Evolutionary conservation across 2,888 invertebrate genomes (phyloP), one percentile per base, ranked within the genome.

Genomic region (Ramazzottius varieornatus): DNA sequence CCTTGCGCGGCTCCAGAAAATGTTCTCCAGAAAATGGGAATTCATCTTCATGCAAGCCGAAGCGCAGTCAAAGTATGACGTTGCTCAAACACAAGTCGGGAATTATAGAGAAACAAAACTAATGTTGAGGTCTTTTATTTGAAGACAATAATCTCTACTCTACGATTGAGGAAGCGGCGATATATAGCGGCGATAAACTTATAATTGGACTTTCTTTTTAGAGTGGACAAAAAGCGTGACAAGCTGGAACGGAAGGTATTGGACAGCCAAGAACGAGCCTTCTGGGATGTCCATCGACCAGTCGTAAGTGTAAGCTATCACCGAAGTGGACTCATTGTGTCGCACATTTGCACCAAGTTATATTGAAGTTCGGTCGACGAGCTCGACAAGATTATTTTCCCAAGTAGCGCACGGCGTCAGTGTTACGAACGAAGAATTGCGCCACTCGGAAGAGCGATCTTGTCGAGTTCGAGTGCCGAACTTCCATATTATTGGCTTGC

Each of bases 1-100:
- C 72, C 79, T 98, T 68, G 94, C 96, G 1, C 81, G 92, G 65
- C 80, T 98, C 64, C 98, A 99, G 80, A 96, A 96, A 79, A 93
- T 96, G 89, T 96, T 98, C 78, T 91, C 91, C 24, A 80, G 96
- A 66, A 96, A 98, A 76, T 98, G 98, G 98, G 98, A 98, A 79
- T 96, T 98, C 75, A 96, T 98, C 72, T 96, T 93, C 77, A 94
- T 98, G 94, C 98, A 98, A 79, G 98, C 87, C 2, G 87, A 88
- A 75, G 86, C 88, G 0, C 87, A 88, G 75, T 86, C 85, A 72
- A 86, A 92, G 80, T 80, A 71, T 72, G 74, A 68, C 33, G n/a
- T 46, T 66, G 33, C 8, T 32, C 8, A 65, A 65, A 65, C n/a
- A 20, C 16, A 8, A 32, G 24, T 64, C n/a, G n/a, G n/a, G n/a